phyloP scores from a whole-genome alignment of 1,140 invertebrate species.

The Drosophila oshimai region DNA sequence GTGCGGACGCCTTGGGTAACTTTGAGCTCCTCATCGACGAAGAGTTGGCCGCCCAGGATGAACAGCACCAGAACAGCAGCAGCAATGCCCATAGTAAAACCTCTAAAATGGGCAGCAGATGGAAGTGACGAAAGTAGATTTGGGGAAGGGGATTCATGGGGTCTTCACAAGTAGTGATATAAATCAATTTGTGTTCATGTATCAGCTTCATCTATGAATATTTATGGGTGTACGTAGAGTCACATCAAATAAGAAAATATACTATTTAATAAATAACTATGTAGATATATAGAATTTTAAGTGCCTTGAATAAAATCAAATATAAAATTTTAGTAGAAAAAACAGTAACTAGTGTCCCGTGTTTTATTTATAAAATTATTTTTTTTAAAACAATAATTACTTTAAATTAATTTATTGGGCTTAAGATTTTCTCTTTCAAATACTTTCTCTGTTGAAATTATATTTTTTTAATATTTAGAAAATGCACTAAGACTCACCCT shows the following conservation, averaged over 20 bases:
- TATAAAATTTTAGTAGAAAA: not conserved
- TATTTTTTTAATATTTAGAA: not conserved
- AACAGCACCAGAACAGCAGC: slow-evolving; percentile 79
- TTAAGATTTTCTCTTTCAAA: no score
- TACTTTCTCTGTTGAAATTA: not conserved
- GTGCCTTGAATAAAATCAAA: not conserved
- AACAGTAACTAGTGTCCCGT: not conserved
- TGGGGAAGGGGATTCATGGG: not conserved
- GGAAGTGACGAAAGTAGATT: slow-evolving; percentile 67
- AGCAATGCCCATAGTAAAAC: slow-evolving; percentile 52
- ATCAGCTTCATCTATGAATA: no score
- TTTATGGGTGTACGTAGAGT: no score
- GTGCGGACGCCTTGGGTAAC: slow-evolving; percentile 91
- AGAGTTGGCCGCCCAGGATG: slow-evolving; percentile 87
- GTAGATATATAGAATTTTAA: not conserved
- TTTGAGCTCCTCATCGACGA: slow-evolving; percentile 95
- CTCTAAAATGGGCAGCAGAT: slow-evolving; percentile 65
- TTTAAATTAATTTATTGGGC: no score
- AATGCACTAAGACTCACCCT: slow-evolving; percentile 83
- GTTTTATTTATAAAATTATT: no score
- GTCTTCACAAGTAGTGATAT: not conserved
- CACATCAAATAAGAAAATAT: not conserved
- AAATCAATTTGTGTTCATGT: no score
- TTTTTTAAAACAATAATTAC: no score
- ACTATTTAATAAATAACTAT: not conserved